Evolutionary conservation across 2,113 vertebrate species (phyloP), one percentile per base, ranked within the genome.

Genomic region (Centropristis striata): DNA sequence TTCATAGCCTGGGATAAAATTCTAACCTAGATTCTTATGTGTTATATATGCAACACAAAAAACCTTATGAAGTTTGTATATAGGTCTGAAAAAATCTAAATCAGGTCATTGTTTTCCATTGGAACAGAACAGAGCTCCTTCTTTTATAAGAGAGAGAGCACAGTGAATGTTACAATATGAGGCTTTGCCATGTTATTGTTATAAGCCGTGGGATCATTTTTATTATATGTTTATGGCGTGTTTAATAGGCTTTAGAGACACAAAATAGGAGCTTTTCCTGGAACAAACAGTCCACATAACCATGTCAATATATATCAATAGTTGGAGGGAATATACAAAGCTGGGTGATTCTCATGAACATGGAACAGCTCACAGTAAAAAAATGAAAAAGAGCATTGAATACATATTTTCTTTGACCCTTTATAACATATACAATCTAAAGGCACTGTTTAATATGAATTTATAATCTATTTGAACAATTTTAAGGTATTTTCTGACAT

Each of bases 281-380:
- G 28, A 64, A 68, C 46, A 65, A 69, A 81, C 1, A 41, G 42
- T 28, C 27, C 5, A 66, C 57, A 78, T 51, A 69, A 76, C 12
- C 44, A 61, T 54, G 66, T 66, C 49, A 66, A 59, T 71, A 47
- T 71, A 47, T 51, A 74, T 77, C 50, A 80, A 8, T 64, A 75
- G 47, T 80, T 32, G 20, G 67, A 73, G 58, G n/a, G 73, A 81
- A 84, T 60, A 81, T 68, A 54, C 55, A n/a, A n/a, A n/a, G n/a
- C n/a, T n/a, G n/a, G n/a, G n/a, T n/a, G n/a, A n/a, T n/a, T n/a
- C n/a, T n/a, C n/a, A n/a, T n/a, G n/a, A n/a, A n/a, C n/a, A n/a
- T n/a, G n/a, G n/a, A n/a, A n/a, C n/a, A n/a, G n/a, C n/a, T n/a
- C n/a, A n/a, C n/a, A n/a, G n/a, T n/a, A n/a, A n/a, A n/a, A n/a